Base-by-base conservation (phyloP, 2,113 vertebrate genomes). In the Engraulis encrasicolus region DNA sequence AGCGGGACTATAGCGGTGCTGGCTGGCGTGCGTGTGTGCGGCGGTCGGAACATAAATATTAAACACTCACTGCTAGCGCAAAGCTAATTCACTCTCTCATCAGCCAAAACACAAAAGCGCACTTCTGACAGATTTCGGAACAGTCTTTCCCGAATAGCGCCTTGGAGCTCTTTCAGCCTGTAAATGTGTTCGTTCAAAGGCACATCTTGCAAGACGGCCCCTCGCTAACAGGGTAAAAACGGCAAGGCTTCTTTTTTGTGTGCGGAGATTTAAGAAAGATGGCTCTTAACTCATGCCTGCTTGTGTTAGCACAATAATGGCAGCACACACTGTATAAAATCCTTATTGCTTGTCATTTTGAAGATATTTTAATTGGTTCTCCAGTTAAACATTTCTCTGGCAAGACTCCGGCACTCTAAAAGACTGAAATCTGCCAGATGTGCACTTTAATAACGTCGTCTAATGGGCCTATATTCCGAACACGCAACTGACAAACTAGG, bases 331-430 rank as follows among this genome's bases (percentile, higher is more conserved):
- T 66, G n/a, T 66, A 66, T 66, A 66, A 66, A 66, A 27, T 66
- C 58, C 58, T 23, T 66, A 66, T 66, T 66, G 58, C 58, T 31
- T 66, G 58, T 66, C 58, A 66, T 31, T 66, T 66, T 66, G 1
- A 27, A 66, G 58, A 66, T 66, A 66, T 66, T 66, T 66, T 66
- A 66, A 66, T 66, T 66, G 58, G 58, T n/a, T 66, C 58, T 66
- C 58, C 14, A 23, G 58, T 66, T 66, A 66, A 66, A 66, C 58
- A 66, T 31, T 66, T 31, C 58, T 66, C 15, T 66, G 9, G 58
- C 58, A 2, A 23, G 58, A n/a, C 58, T 66, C 23, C 9, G 23
- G 58, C 58, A 66, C 27, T 66, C 31, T 66, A 66, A 23, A 12
- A 66, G 23, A 23, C 23, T 66, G 23, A 66, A 66, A 66, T 27